These are phyloP conservation scores for Scarus forsteni DNA, from an alignment of 2,797 vertebrate species.

Conservation along the genomic window DNA sequence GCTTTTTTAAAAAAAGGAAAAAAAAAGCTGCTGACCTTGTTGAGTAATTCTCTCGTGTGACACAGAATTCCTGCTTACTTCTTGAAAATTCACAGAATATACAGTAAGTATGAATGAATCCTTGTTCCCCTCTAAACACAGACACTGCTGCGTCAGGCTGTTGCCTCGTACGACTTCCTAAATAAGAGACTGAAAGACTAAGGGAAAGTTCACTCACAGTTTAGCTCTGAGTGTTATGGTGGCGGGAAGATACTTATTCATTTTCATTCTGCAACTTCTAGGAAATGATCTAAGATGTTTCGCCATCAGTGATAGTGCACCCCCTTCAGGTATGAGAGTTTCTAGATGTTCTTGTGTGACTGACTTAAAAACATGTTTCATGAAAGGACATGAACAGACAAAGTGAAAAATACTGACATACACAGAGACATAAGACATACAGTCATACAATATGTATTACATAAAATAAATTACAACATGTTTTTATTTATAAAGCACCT, in stretches of 20 bases:
- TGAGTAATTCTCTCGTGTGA: no score
- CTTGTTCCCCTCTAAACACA: not conserved
- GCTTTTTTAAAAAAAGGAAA: no score
- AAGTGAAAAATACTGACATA: no score
- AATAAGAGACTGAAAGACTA: not conserved
- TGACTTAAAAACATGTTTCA: not conserved
- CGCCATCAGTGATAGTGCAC: not conserved
- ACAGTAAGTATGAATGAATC: constrained; percentile 3
- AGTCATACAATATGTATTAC: no score
- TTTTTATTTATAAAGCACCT: no score
- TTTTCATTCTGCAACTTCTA: not conserved
- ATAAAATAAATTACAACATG: no score
- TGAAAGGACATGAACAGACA: not conserved
- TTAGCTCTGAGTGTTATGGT: not conserved
- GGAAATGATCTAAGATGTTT: not conserved
- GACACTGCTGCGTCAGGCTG: not conserved
- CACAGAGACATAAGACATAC: no score
- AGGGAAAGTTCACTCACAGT: constrained; percentile 16
- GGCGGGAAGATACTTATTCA: constrained; percentile 8
- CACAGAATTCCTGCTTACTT: not conserved
- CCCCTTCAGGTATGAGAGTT: no score
- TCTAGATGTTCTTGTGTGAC: no score
- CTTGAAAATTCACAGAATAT: not conserved
- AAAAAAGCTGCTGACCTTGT: no score
- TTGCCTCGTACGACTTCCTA: constrained; percentile 12